These are phyloP conservation scores for Natator depressus DNA, from an alignment of 2,113 vertebrate species.

Conservation along the genomic window DNA sequence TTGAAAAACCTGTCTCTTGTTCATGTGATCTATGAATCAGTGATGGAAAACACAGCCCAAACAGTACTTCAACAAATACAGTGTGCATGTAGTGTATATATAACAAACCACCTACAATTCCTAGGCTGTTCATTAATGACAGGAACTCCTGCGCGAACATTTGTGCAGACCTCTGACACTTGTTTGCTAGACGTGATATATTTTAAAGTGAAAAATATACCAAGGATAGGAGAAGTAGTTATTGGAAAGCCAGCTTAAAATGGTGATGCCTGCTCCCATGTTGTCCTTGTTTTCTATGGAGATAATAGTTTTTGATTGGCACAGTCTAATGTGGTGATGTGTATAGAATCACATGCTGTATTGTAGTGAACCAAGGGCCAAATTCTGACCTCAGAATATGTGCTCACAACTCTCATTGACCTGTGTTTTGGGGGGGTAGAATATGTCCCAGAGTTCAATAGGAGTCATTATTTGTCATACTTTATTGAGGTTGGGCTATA, in stretches of 20 bases:
- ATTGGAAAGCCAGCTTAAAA: neutral
- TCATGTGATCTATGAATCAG: conserved; percentile 50
- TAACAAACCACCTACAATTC: conserved; percentile 31
- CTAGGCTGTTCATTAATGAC: conserved; percentile 34
- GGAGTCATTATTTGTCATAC: neutral
- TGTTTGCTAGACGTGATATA: conserved; percentile 38
- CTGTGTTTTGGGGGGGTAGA: neutral
- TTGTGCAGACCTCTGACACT: conserved; percentile 49
- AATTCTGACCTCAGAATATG: neutral
- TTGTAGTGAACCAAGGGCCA: neutral
- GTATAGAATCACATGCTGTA: neutral
- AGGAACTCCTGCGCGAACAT: conserved; percentile 3
- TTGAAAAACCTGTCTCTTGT: conserved; percentile 61
- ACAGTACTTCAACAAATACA: conserved; percentile 30
- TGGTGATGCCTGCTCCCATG: neutral
- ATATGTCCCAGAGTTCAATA: neutral
- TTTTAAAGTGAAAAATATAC: conserved; percentile 49
- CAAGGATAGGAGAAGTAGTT: neutral
- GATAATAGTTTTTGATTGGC: neutral
- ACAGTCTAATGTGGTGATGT: neutral
- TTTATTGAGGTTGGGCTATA: neutral
- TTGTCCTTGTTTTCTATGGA: neutral
- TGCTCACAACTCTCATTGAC: neutral
- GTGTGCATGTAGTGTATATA: neutral
- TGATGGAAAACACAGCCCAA: conserved; percentile 39